These are phyloP conservation scores for Semicossyphus pulcher DNA, from an alignment of 2,113 vertebrate species.

Conservation along the genomic window DNA sequence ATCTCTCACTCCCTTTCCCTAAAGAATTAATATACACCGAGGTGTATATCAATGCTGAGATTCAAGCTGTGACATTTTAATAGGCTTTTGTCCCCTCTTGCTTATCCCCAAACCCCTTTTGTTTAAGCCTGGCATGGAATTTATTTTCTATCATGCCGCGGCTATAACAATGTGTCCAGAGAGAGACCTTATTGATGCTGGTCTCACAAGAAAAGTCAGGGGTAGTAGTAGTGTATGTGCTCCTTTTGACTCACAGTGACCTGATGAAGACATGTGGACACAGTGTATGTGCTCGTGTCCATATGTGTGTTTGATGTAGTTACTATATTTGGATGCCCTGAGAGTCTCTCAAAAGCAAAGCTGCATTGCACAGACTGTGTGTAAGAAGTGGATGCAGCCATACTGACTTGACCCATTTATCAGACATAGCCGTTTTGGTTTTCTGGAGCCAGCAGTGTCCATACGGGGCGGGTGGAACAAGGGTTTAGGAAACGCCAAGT, in stretches of 20 bases:
- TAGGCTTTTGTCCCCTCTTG: neutral
- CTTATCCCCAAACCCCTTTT: neutral
- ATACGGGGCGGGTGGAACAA: too few species aligned
- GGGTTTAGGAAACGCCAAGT: too few species aligned
- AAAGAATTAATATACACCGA: slow-evolving; percentile 32
- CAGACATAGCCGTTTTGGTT: too few species aligned
- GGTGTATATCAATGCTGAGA: slow-evolving; percentile 1
- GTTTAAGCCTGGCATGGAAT: neutral
- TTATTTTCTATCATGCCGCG: neutral
- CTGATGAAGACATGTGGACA: neutral
- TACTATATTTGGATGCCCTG: neutral
- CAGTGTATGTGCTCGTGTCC: neutral
- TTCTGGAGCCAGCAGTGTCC: too few species aligned
- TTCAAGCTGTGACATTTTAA: slow-evolving; percentile 32
- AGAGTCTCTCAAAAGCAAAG: neutral
- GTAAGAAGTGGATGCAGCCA: too few species aligned
- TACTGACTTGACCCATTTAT: too few species aligned
- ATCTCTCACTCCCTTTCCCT: slow-evolving; percentile 26
- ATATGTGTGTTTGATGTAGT: slow-evolving; percentile 3
- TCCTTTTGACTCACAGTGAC: neutral
- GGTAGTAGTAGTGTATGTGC: neutral
- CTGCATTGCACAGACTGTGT: too few species aligned
- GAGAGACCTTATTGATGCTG: slow-evolving; percentile 20
- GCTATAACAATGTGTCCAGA: neutral
- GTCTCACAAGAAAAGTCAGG: neutral